These are phyloP conservation scores for Cydia strobilella DNA, from an alignment of 1,140 invertebrate genomes.

Conservation along the genomic window DNA sequence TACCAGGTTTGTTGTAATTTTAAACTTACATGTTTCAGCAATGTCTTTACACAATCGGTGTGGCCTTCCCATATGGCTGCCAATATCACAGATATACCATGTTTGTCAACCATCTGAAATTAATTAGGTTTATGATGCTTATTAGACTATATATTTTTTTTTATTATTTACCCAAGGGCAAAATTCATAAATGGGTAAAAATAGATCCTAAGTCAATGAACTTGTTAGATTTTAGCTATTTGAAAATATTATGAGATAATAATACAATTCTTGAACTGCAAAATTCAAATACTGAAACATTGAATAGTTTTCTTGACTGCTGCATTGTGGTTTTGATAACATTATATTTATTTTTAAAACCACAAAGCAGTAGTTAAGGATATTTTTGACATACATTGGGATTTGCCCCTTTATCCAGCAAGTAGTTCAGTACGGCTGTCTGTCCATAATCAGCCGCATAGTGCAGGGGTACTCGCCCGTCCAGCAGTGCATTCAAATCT, in stretches of 20 bases:
- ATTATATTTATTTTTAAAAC: background rate
- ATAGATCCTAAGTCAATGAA: background rate
- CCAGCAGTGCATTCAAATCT: slow-evolving; percentile 92
- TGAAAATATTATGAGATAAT: no score
- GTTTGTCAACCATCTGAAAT: slow-evolving; percentile 91
- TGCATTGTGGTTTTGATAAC: no score
- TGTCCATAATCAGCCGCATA: slow-evolving; percentile 98
- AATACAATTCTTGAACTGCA: no score
- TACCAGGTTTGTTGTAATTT: slow-evolving; percentile 8
- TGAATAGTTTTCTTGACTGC: background rate
- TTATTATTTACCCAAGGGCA: background rate
- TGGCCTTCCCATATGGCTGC: slow-evolving; percentile 98
- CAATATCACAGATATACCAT: slow-evolving; percentile 94
- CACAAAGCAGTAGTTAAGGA: slow-evolving; percentile 11
- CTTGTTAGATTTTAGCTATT: background rate
- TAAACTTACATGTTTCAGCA: slow-evolving; percentile 89
- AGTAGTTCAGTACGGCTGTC: slow-evolving; percentile 92
- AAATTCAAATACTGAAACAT: background rate
- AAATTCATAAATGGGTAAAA: no score
- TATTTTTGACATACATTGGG: slow-evolving; percentile 89
- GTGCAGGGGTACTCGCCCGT: slow-evolving; percentile 91
- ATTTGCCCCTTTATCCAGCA: slow-evolving; percentile 93
- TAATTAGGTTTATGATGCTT: slow-evolving; percentile 35
- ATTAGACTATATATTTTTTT: background rate
- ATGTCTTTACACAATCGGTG: slow-evolving; percentile 92